Percentiles rank a stretch among this genome's conserved stretches.
Evolutionary conservation across 2,797 vertebrate species (phyloP).

Genomic region (Parauchenoglanis ngamensis): DNA sequence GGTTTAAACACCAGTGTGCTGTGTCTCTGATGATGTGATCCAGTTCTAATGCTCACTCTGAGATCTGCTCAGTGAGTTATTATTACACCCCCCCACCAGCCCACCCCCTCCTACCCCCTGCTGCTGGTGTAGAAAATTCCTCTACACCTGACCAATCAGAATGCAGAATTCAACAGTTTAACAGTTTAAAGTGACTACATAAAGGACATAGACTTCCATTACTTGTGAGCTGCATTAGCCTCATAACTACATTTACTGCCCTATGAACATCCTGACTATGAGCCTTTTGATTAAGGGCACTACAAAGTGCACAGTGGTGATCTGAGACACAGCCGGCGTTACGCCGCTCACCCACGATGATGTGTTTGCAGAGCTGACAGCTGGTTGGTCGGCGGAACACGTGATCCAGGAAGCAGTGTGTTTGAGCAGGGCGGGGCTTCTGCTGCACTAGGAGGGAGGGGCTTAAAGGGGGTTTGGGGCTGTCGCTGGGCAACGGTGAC

Average conservation of each 20-base stretch:
- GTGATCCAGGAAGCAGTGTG: conserved; percentile 88
- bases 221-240: neutral
- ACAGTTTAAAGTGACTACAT: neutral
- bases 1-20: neutral
- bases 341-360: conserved; percentile 85
- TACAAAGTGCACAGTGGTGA: neutral
- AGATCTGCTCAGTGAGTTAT: neutral
- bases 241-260: neutral
- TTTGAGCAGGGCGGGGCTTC: conserved; percentile 71
- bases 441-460: conserved; percentile 71
- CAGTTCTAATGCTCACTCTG: neutral
- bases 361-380: conserved; percentile 89
- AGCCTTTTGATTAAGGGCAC: neutral
- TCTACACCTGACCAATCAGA: conserved; percentile 6
- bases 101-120: neutral
- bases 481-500: conserved; percentile 69
- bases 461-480: conserved; percentile 72
- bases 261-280: neutral
- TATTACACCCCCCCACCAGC: too few relatives aligned
- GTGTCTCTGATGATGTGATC: neutral
- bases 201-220: neutral
- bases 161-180: neutral
- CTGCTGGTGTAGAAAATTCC: neutral
- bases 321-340: neutral
- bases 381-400: conserved; percentile 87